These are phyloP conservation scores for Dendrocopos noguchii DNA, from an alignment of 2,113 vertebrate species.

Conservation along the genomic window DNA sequence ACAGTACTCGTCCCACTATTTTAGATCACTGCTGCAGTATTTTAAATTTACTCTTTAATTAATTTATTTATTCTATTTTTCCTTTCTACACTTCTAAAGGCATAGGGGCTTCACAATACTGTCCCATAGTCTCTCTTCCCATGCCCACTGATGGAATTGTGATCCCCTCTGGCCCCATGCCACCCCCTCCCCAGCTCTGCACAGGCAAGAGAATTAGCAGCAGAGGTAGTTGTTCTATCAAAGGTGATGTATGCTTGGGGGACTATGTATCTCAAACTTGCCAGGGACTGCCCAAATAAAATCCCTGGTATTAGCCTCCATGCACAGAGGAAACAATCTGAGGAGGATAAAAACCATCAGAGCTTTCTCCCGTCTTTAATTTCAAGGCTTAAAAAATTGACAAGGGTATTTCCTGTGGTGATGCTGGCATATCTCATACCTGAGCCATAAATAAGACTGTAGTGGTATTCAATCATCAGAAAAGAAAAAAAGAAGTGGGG, in stretches of 20 bases:
- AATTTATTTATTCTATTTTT: not conserved
- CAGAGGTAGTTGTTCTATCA: not conserved
- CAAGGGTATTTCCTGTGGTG: slow-evolving; percentile 34
- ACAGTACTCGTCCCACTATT: not conserved
- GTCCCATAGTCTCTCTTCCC: not conserved
- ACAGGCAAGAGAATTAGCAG: not conserved
- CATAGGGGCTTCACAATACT: not conserved
- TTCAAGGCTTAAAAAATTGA: slow-evolving; percentile 61
- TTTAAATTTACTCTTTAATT: not conserved
- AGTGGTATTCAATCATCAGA: slow-evolving; percentile 17
- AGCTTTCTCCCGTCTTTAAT: slow-evolving; percentile 52
- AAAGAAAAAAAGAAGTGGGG: slow-evolving; percentile 14
- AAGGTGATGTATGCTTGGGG: not conserved
- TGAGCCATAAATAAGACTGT: slow-evolving; percentile 50
- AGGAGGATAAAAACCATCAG: slow-evolving; percentile 40
- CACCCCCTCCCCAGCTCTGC: not conserved
- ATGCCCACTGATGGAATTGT: rapidly evolving
- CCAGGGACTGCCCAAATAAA: slow-evolving; percentile 34
- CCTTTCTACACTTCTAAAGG: not conserved
- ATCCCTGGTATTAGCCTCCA: slow-evolving; percentile 32
- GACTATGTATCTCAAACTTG: slow-evolving; percentile 8
- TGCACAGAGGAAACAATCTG: not conserved
- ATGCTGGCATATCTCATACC: not conserved
- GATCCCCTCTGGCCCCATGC: not conserved
- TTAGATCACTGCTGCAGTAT: not conserved